Base-by-base conservation (phyloP, 2,797 vertebrate genomes). In the Sebastes diploproa region DNA sequence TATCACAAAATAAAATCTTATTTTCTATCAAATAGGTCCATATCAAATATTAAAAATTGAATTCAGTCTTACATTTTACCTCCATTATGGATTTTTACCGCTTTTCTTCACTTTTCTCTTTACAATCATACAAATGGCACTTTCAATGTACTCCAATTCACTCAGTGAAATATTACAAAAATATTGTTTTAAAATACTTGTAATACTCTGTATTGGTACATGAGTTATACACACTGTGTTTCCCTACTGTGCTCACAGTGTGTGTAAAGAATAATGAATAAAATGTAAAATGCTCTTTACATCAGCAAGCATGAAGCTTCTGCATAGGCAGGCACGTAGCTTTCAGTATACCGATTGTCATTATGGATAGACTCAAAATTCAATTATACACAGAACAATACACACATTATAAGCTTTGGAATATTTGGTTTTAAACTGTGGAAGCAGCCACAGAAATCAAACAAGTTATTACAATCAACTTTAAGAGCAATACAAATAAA, bases 311-410 rank as follows among this genome's bases (percentile, higher is more conserved):
- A 78, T 55, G 30, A 81, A 50, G 67, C 64, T 66, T 80, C 77
- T 82, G 89, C 81, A 89, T 75, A 80, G 82, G 65, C 72, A 84
- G 52, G 75, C 61, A 25, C 55, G 75, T 60, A 70, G 77, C 83
- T 88, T 64, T 5, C 60, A 76, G 46, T 81, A 81, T 76, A 84
- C 71, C 20, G 73, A 86, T 72, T 85, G 88, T 86, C 75, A 66
- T 64, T 72, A 69, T 16, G 34, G 56, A 75, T 32, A 30, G n/a
- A 82, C 27, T 61, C 46, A 80, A 82, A 73, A 58, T 73, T 62
- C 77, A 72, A 55, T 67, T 75, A 66, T 58, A 88, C 71, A 76
- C 34, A 77, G 30, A 72, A 78, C 8, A 30, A 72, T 29, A 80
- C 36, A 76, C 68, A 69, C 62, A 76, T 11, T 77, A 85, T 22